Evolutionary conservation across 2,888 invertebrate species (phyloP).

Genomic region (Cephus nigrinus): DNA sequence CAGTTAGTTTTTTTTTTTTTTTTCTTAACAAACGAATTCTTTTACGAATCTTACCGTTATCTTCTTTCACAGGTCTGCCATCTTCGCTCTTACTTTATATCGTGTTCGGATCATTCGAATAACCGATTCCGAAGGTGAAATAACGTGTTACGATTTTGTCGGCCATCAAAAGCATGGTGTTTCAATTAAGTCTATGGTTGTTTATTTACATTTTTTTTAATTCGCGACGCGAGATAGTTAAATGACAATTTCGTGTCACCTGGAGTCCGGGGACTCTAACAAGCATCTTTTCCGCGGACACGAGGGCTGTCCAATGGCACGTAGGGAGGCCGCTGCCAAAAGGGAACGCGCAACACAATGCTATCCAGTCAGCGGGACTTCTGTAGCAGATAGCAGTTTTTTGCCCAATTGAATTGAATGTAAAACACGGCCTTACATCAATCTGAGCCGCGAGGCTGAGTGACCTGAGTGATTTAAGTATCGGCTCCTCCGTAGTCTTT

Average conservation of each 20-base stretch:
- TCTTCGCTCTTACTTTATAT: background rate
- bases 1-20: conserved; percentile 2
- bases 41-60: conserved; percentile 11
- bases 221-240: conserved; percentile 14
- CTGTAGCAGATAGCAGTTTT: conserved; percentile 52
- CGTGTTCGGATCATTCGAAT: background rate
- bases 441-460: conserved; percentile 63
- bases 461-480: conserved; percentile 64
- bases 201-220: background rate
- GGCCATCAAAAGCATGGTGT: background rate
- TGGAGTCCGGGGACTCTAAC: conserved; percentile 32
- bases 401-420: conserved; percentile 67
- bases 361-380: conserved; percentile 13
- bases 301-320: background rate
- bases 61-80: background rate
- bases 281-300: conserved; percentile 28
- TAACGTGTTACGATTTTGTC: background rate
- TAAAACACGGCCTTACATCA: conserved; percentile 66
- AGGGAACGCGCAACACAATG: conserved; percentile 17
- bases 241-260: conserved; percentile 48
- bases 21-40: conserved; percentile 7
- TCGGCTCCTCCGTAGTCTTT: conserved; percentile 51
- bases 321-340: conserved; percentile 11
- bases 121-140: background rate
- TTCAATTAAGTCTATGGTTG: background rate